These are phyloP conservation scores for Apostichopus japonicus DNA, from an alignment of 35 echinoderm and acorn worm genomes.

Conservation along the genomic window DNA sequence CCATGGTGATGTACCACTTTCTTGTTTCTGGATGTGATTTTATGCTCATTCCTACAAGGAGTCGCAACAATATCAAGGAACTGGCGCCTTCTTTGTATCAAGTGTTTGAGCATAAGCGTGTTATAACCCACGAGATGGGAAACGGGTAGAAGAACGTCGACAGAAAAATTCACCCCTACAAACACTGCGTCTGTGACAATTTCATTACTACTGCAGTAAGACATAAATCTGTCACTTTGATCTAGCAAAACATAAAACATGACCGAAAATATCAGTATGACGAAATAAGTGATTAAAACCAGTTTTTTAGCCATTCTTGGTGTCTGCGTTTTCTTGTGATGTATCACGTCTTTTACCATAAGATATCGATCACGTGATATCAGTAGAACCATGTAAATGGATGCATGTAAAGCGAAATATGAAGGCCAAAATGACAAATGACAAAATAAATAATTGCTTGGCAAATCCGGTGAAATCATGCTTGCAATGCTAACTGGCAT, in stretches of 20 bases:
- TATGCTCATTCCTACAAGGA: not conserved
- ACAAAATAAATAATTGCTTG: not conserved
- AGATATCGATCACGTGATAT: conserved; percentile 35
- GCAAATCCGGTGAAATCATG: not conserved
- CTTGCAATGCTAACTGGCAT: not conserved
- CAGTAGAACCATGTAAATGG: not conserved
- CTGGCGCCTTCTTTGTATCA: not conserved
- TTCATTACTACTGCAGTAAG: not conserved
- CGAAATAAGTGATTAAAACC: not conserved
- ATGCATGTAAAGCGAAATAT: not conserved
- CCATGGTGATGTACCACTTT: not conserved
- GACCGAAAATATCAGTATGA: not conserved
- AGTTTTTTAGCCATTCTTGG: not conserved
- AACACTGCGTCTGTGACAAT: not conserved
- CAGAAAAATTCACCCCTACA: not conserved
- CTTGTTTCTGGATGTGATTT: not conserved
- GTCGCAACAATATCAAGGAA: not conserved
- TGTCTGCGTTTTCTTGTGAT: conserved; percentile 10
- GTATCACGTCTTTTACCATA: not conserved
- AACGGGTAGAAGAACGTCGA: not conserved
- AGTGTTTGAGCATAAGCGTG: conserved; percentile 2
- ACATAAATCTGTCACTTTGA: not conserved
- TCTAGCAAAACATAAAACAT: not conserved
- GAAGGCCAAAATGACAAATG: not conserved
- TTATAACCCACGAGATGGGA: not conserved